These are phyloP conservation scores for Antechinus flavipes DNA, from an alignment of 2,113 vertebrate species.

Conservation along the genomic window DNA sequence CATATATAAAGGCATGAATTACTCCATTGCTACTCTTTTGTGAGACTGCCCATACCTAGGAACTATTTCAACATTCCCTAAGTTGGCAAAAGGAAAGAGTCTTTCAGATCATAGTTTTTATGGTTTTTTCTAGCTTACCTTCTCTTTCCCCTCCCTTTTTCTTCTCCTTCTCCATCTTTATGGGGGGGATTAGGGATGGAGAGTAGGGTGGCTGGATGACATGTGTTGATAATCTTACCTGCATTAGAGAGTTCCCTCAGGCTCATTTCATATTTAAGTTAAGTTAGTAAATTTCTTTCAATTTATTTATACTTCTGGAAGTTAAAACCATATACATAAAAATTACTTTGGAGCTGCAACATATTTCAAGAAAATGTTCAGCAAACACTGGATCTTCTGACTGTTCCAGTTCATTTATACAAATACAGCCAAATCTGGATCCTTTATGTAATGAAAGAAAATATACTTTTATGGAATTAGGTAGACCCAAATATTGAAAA, in stretches of 20 bases:
- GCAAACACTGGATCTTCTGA: background rate
- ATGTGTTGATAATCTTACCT: background rate
- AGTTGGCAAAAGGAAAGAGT: background rate
- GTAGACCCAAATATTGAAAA: background rate
- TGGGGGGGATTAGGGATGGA: no score
- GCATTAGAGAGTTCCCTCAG: background rate
- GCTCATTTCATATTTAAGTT: background rate
- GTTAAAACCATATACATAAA: background rate
- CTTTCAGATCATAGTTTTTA: background rate
- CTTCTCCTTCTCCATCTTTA: background rate
- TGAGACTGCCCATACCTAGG: background rate
- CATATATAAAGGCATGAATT: background rate
- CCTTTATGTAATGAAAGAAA: background rate
- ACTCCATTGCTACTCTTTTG: background rate
- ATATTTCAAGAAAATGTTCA: background rate
- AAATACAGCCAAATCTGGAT: background rate
- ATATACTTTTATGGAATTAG: background rate
- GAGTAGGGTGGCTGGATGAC: no score
- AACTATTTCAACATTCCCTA: background rate
- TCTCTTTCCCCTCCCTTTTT: background rate
- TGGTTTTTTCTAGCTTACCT: background rate
- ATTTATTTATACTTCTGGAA: background rate
- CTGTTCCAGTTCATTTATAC: background rate
- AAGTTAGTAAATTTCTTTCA: background rate
- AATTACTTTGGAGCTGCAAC: background rate